Conservation (phyloP, 2,888 invertebrate species). For the Acanthoscelides obtectus region DNA sequence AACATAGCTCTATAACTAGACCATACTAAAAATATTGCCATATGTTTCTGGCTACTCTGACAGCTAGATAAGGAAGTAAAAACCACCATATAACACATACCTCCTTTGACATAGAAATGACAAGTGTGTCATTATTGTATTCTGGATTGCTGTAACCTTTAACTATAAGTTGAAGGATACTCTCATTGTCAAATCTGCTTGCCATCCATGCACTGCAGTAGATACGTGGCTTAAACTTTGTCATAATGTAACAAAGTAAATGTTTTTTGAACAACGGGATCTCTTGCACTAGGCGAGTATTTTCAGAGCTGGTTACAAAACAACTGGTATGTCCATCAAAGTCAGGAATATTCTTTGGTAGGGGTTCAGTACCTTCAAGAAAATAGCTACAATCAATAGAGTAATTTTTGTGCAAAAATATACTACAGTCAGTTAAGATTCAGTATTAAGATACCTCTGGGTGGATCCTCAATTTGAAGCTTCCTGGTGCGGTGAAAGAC, state of each 20-base stretch:
- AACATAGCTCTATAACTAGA: too few species aligned
- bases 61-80: too few species aligned
- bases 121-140: not conserved
- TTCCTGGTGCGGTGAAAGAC: not conserved
- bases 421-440: not conserved
- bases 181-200: slow-evolving; percentile 49
- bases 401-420: too few species aligned
- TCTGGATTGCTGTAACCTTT: not conserved
- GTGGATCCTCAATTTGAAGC: not conserved
- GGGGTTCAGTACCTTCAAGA: slow-evolving; percentile 39
- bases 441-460: not conserved
- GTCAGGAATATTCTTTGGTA: slow-evolving; percentile 43
- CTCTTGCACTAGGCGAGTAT: slow-evolving; percentile 48
- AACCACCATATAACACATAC: too few species aligned
- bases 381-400: too few species aligned
- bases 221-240: slow-evolving; percentile 51
- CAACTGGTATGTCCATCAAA: slow-evolving; percentile 45
- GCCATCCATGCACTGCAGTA: slow-evolving; percentile 49
- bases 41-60: too few species aligned
- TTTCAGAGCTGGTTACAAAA: slow-evolving; percentile 52
- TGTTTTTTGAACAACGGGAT: slow-evolving; percentile 9
- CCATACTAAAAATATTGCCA: too few species aligned
- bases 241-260: slow-evolving; percentile 39
- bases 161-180: slow-evolving; percentile 17
- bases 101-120: not conserved